phyloP scores from a whole-genome alignment of 30 jellyfish, hydroid and myxozoan species.

The Cassiopea andromeda region DNA sequence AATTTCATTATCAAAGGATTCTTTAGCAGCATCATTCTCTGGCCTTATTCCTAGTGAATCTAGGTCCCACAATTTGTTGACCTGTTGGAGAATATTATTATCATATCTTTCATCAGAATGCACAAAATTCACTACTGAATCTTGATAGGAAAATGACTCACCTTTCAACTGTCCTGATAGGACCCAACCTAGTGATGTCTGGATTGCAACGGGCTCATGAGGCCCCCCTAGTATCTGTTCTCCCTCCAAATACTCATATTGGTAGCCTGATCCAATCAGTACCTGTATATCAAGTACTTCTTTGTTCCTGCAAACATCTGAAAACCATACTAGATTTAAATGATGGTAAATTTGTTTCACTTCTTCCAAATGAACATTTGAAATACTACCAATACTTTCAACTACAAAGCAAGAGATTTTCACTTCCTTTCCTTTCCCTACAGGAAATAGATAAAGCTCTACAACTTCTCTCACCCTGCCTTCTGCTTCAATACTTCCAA shows the following conservation, averaged over 20 bases:
- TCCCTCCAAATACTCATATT: not conserved
- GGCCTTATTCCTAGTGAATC: slow-evolving; percentile 27
- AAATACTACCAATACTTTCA: slow-evolving; percentile 31
- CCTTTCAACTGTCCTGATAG: slow-evolving; percentile 10
- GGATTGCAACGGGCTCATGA: slow-evolving; percentile 21
- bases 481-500: slow-evolving; percentile 35
- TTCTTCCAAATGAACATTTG: slow-evolving; percentile 41
- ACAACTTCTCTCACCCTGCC: slow-evolving; percentile 38
- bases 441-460: slow-evolving; percentile 29
- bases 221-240: slow-evolving; percentile 20
- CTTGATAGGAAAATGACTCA: not conserved
- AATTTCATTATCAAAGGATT: slow-evolving; percentile 8
- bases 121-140: not conserved
- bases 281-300: not conserved
- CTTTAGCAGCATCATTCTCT: not conserved
- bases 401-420: slow-evolving; percentile 61
- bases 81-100: not conserved
- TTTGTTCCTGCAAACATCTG: slow-evolving; percentile 21
- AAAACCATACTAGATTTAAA: slow-evolving; percentile 38
- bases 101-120: not conserved
- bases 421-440: slow-evolving; percentile 36
- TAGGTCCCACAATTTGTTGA: slow-evolving; percentile 37
- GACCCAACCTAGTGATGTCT: slow-evolving; percentile 13
- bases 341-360: slow-evolving; percentile 55
- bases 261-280: slow-evolving; percentile 8